Evolutionary conservation across 2,888 invertebrate species (phyloP), one percentile per base, ranked within the genome.

Genomic region (Pheosia tremula): DNA sequence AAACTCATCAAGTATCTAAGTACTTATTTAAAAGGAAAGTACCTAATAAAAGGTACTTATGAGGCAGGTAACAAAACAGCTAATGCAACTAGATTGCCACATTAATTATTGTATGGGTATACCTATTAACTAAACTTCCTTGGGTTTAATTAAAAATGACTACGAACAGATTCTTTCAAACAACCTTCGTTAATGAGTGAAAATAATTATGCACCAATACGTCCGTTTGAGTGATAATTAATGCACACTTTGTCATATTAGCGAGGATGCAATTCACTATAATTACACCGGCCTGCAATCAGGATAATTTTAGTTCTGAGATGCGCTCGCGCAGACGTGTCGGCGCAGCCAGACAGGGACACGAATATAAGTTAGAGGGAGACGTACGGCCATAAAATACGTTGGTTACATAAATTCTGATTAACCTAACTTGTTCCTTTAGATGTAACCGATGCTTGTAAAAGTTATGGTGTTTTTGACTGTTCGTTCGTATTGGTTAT

Each of bases 331-430:
- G 58, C 63, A 68, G 90, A 90, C 90, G 86, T 72, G 72, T 67
- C 83, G 90, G 89, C 89, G 88, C 87, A 85, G 82, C 70, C 69
- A 68, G 82, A 88, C 57, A 58, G 80, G 72, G 85, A 86, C 50
- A 63, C 62, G 58, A 36, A 9, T 52, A 66, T 64, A 5, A n/a
- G 67, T 54, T 13, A 72, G 74, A 85, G 56, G 49, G 79, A 71
- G 80, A 84, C 24, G 53, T 61, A 62, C 63, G 64, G 63, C 60
- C 59, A 62, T 62, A 60, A 68, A 50, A 50, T 50, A 50, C 24
- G 47, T 24, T 24, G 24, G 24, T n/a, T 47, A 50, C 50, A 50
- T 50, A 50, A 68, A 67, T 64, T 63, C 38, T 57, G 53, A 57
- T 50, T 24, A 24, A 24, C 24, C 24, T 49, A 13, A 57, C 53